Evolutionary conservation across 1,140 invertebrate species (phyloP), one percentile per base, ranked within the genome.

Genomic region (Drosophila ogumai): DNA sequence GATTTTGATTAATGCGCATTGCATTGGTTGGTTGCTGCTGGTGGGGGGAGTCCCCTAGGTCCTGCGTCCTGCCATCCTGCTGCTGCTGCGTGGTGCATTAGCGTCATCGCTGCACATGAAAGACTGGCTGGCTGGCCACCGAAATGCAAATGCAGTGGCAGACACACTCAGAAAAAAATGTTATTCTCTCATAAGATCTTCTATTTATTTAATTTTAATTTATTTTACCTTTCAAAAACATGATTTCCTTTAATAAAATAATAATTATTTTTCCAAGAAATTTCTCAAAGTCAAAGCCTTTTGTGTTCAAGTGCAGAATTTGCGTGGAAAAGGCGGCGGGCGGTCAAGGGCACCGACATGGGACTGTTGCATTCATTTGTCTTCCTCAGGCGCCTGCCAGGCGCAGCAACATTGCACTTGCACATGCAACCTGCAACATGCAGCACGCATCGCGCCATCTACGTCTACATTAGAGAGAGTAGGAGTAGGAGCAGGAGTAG

Each of bases 1-100:
- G 85, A 78, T 90, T 88, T 84, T 90, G 84, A 88, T 88, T 88
- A 88, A 84, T 88, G 84, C 84, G 68, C 76, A 19, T 17, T 55
- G 59, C 65, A 64, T 61, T 56, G 66, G 43, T 49, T 40, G 25
- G 28, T 32, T 73, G 40, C 75, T 76, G 65, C 25, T 28, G 25
- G 25, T 6, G 19, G 43, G 66, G 22, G 57, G 72, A 34, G 44
- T 46, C 44, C 52, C 22, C 32, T 15, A 6, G 57, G 52, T 67
- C 54, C 15, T 10, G 17, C 3, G 22, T 22, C 34, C 13, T 31
- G 47, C 47, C 25, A 28, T 31, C 15, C 28, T 49, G n/a, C 47
- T 50, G n/a, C 12, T 64, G 56, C 12, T 43, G 55, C 22, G 25
- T 38, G 66, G 32, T 54, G 73, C 81, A 85, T 85, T 85, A 81